These are phyloP conservation scores for Paramuricea clavata DNA, from an alignment of 92 coral and sea anemone genomes.

Conservation along the genomic window DNA sequence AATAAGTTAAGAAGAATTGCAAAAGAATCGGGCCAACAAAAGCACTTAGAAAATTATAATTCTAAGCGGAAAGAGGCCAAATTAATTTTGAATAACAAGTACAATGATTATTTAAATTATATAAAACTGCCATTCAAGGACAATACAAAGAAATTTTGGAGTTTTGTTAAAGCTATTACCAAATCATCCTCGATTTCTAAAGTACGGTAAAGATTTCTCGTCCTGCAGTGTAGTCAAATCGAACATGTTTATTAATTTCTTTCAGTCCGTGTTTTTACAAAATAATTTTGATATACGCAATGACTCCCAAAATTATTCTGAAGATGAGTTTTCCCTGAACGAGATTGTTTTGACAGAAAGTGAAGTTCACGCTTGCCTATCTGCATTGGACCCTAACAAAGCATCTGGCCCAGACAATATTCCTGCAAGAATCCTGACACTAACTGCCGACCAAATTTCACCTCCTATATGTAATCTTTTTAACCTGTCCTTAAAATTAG, in stretches of 20 bases:
- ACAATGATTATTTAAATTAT: conserved; percentile 19
- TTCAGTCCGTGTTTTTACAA: conserved; percentile 17
- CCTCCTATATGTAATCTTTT: conserved; percentile 3
- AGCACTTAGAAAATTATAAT: conserved; percentile 27
- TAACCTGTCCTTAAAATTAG: conserved; percentile 10
- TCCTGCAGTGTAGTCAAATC: background rate
- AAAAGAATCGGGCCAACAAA: conserved; percentile 28
- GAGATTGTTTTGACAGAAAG: conserved; percentile 19
- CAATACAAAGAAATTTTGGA: conserved; percentile 15
- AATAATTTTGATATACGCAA: background rate
- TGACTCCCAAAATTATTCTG: background rate
- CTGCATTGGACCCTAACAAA: background rate
- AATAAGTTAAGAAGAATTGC: conserved; percentile 18
- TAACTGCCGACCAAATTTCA: conserved; percentile 14
- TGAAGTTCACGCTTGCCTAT: conserved; percentile 10
- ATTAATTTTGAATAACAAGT: conserved; percentile 31
- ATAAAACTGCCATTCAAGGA: conserved; percentile 35
- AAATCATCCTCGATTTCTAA: background rate
- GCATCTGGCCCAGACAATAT: conserved; percentile 33
- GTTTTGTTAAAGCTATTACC: conserved; percentile 4
- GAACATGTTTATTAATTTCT: conserved; percentile 8
- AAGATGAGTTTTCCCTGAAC: background rate
- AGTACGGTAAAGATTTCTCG: background rate
- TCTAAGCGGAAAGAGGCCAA: conserved; percentile 33
- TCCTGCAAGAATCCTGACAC: background rate